Percentiles rank a stretch among this genome's conserved stretches.
Evolutionary conservation across 2,113 vertebrate genomes (phyloP).

Genomic region (Chionomys nivalis): DNA sequence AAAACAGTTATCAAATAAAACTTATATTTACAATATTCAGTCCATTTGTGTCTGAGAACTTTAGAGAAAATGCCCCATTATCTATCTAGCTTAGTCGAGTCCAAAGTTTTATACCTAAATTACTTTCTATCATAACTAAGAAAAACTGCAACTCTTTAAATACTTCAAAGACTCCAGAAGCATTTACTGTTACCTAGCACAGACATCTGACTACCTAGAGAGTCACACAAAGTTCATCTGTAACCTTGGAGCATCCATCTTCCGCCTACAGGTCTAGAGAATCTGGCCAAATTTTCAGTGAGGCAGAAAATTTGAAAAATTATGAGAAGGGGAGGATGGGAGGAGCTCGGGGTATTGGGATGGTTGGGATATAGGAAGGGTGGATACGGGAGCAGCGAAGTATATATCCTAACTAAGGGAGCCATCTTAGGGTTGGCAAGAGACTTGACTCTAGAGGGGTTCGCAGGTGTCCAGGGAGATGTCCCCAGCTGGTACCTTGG

Average conservation of each 20-base stretch:
- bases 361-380: no score
- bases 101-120: background rate
- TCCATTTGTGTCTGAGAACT: background rate
- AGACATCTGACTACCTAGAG: background rate
- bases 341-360: no score
- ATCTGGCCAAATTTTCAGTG: background rate
- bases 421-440: no score
- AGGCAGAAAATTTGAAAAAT: background rate
- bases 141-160: background rate
- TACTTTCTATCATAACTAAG: background rate
- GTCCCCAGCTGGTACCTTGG: no score
- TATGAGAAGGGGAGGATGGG: no score
- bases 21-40: background rate
- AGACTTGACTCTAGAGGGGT: no score
- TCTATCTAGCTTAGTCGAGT: background rate
- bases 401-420: no score
- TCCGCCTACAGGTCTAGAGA: background rate
- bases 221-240: background rate
- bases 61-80: background rate
- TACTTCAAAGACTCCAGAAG: background rate
- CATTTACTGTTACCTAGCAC: background rate
- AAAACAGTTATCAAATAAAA: background rate
- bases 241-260: background rate
- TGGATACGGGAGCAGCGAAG: no score
- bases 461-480: no score